These are phyloP conservation scores for Marmota flaviventris DNA, from an alignment of 2,113 vertebrate species.

Conservation along the genomic window DNA sequence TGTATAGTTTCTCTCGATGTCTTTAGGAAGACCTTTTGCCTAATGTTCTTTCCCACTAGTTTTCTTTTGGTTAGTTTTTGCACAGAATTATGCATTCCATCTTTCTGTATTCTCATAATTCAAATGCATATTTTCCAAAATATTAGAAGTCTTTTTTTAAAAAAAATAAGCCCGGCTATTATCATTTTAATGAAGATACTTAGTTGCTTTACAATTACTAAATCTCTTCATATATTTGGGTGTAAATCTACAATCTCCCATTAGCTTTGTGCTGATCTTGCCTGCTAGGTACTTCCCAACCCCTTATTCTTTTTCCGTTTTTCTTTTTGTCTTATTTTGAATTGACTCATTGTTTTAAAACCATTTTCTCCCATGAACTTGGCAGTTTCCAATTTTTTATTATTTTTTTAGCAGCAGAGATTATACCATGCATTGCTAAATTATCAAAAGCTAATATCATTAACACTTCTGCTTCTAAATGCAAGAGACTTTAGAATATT, in stretches of 20 bases:
- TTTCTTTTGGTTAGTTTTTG: not conserved
- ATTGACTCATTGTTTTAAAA: not conserved
- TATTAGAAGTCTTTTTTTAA: not conserved
- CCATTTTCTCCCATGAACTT: not conserved
- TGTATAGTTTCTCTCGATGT: not conserved
- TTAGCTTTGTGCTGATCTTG: not conserved
- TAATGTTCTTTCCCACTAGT: not conserved
- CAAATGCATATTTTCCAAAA: not conserved
- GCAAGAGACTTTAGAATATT: not conserved
- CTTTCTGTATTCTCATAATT: not conserved
- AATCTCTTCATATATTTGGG: not conserved
- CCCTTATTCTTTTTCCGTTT: not conserved
- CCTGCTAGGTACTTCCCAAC: not conserved
- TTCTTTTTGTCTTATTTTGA: not conserved
- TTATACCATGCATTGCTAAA: not conserved
- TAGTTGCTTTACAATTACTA: not conserved
- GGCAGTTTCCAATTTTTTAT: not conserved
- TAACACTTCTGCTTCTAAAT: slow-evolving; percentile 12
- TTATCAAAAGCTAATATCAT: not conserved
- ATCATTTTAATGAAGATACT: not conserved
- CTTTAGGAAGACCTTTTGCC: not conserved
- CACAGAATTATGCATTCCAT: not conserved
- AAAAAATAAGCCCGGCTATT: not conserved
- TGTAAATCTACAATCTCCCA: not conserved
- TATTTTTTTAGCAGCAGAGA: not conserved